Conservation (phyloP, 2,797 vertebrate genomes). For the Tauraco hartlaubi region DNA sequence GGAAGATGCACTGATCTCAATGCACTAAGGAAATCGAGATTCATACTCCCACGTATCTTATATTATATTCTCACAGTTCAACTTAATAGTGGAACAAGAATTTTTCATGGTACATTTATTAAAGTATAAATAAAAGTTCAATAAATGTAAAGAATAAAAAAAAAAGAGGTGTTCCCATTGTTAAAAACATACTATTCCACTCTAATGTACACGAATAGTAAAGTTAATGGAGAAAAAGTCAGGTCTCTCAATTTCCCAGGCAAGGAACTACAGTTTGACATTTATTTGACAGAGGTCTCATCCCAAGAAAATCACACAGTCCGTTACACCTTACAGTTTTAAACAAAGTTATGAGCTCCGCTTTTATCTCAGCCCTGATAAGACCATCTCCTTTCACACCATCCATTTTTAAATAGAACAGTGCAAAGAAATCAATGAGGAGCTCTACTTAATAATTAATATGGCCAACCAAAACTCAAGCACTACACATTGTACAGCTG, state of each 20-base stretch:
- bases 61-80: neutral
- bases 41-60: neutral
- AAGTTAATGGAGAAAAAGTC: slow-evolving; percentile 37
- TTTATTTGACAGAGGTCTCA: slow-evolving; percentile 9
- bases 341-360: neutral
- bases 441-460: neutral
- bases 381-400: neutral
- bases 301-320: neutral
- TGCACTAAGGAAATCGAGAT: slow-evolving; percentile 23
- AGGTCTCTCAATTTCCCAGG: neutral
- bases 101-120: slow-evolving; percentile 16
- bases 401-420: slow-evolving; percentile 26
- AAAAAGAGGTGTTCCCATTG: neutral
- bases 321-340: neutral
- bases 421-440: neutral
- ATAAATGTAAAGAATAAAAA: neutral
- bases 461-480: neutral
- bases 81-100: neutral
- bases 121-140: neutral
- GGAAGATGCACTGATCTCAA: neutral
- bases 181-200: neutral
- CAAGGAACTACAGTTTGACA: neutral
- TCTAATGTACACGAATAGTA: neutral
- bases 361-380: neutral
- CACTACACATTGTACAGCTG: neutral